phyloP scores from a whole-genome alignment of 2,797 vertebrate species.

The Masticophis lateralis region DNA sequence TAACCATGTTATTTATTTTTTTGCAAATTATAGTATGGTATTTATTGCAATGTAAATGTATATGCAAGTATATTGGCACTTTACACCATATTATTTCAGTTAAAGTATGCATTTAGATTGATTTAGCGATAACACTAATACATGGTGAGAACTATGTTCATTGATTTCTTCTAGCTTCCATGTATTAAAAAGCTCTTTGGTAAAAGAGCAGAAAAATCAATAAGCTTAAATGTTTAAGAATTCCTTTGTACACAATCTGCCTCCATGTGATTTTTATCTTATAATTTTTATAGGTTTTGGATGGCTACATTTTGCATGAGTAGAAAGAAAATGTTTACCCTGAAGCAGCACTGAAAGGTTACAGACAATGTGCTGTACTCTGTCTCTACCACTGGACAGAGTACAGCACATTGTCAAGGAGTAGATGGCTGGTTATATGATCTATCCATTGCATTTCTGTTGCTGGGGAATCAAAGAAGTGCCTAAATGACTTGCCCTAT shows the following conservation, averaged over 20 bases:
- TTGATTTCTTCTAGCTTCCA: background rate
- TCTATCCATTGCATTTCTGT: background rate
- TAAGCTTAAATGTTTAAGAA: background rate
- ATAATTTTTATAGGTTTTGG: background rate
- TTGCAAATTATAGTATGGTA: background rate
- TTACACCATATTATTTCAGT: background rate
- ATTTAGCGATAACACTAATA: background rate
- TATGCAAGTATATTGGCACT: background rate
- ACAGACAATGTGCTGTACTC: too few species aligned
- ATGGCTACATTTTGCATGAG: background rate
- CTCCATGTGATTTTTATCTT: background rate
- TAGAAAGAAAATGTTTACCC: background rate
- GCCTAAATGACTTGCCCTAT: background rate
- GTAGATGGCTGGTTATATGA: background rate
- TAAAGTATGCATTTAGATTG: background rate
- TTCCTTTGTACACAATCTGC: background rate
- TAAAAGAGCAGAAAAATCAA: background rate
- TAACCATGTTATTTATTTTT: background rate
- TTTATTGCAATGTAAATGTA: background rate
- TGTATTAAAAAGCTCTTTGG: background rate
- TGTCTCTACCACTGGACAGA: background rate
- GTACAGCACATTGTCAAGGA: background rate
- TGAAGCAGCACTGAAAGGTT: background rate
- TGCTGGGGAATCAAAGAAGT: background rate
- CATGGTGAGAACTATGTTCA: background rate